A percentile compares a stretch with the other conserved stretches of the same genome.
These are phyloP conservation scores for Microplitis deprimator DNA, from an alignment of 2,888 invertebrate species.

Conservation along the genomic window DNA sequence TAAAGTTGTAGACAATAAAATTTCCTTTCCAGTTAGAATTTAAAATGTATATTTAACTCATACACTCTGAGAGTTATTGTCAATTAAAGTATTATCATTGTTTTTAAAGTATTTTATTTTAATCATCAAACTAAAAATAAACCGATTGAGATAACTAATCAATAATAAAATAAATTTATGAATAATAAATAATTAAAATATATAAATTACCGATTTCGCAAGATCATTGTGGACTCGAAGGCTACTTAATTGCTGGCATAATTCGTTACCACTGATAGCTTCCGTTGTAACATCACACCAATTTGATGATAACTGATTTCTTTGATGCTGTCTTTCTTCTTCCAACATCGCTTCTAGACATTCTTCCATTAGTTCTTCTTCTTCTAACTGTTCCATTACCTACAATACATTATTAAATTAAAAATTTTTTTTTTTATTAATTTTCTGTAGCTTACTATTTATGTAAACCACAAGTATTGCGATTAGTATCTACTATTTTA, in stretches of 20 bases:
- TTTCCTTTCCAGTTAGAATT: no score
- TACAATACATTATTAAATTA: slow-evolving; percentile 61
- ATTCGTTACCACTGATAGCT: slow-evolving; percentile 64
- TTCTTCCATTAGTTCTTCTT: slow-evolving; percentile 90
- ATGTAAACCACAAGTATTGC: no score
- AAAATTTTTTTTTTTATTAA: not conserved
- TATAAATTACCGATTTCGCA: slow-evolving; percentile 63
- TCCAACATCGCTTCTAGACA: slow-evolving; percentile 89
- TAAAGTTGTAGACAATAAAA: no score
- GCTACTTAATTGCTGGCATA: slow-evolving; percentile 65
- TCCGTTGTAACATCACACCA: slow-evolving; percentile 65
- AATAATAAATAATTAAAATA: no score
- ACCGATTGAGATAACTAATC: not conserved
- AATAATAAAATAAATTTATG: slow-evolving; percentile 3
- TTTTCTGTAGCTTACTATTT: no score
- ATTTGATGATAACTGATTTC: slow-evolving; percentile 65
- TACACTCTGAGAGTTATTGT: no score
- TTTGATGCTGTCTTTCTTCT: slow-evolving; percentile 75
- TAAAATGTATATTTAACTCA: no score
- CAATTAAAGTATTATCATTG: not conserved
- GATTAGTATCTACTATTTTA: no score
- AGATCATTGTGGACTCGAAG: slow-evolving; percentile 68
- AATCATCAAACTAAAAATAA: not conserved
- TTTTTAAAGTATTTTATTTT: not conserved
- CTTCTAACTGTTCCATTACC: slow-evolving; percentile 89